Base-by-base conservation (phyloP, 2,888 invertebrate species). In the Encarsia formosa region DNA sequence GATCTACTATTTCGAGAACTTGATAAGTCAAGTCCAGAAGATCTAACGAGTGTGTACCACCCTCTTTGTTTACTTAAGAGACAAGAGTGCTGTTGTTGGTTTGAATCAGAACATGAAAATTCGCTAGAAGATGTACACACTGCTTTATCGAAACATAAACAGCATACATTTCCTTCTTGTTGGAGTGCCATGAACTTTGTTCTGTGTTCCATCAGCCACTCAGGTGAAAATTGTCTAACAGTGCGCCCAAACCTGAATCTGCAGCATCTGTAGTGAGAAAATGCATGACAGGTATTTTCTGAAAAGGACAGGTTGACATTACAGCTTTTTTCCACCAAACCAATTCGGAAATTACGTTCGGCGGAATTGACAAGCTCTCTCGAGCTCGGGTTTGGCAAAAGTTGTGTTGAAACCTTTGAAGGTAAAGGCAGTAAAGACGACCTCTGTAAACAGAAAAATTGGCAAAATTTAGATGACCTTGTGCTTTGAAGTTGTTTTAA, bases 401-500 rank as follows among this genome's bases (percentile, higher is more conserved):
- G 2, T n/a, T 13, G 1, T n/a, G 35, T 1, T 13, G 31, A 13
- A 58, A 57, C 11, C 53, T 35, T 35, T 61, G 58, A 1, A 62
- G 54, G 11, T 59, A 48, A n/a, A 51, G 61, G 38, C 56, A 59
- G 23, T 62, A 55, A 46, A 60, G 53, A 15, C 56, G 56, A 18
- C 56, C 61, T 50, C 58, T 53, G 45, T 8, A 40, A 1, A 59
- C 29, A 9, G 29, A 8, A 29, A 29, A 29, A 29, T 29, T 13
- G 13, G 29, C 29, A 29, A 29, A 29, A 29, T 29, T 29, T 13
- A 13, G 29, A 29, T 29, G 29, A 29, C 29, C 29, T 13, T 9
- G 29, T 29, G 13, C 8, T 29, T 29, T 29, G 29, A 8, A 29
- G 29, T 29, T 29, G 29, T 29, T 29, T 29, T 13, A 29, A 13